Evolutionary conservation across 2,113 vertebrate species (phyloP), one percentile per base, ranked within the genome.

Genomic region (Xiphorhynchus elegans): DNA sequence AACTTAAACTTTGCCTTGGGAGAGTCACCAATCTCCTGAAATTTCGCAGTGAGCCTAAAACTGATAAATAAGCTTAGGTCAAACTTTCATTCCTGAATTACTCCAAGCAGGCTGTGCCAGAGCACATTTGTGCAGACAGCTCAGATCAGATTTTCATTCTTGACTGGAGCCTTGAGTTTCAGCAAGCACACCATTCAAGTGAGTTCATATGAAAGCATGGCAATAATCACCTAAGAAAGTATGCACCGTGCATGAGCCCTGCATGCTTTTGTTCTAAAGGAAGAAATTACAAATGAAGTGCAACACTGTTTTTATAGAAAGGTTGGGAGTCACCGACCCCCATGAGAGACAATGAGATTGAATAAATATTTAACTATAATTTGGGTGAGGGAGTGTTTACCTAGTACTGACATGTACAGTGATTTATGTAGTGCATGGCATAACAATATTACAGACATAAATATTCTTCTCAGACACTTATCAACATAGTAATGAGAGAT

Each of bases 401-500:
- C 55, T 67, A 37, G 25, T 92, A 69, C 72, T 80, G 93, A 90
- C 86, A 90, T 7, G 8, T 76, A 31, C 29, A 74, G 63, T 84
- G 76, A 95, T 86, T 86, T 83, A 86, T 69, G 17, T 28, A 77
- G 50, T 50, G 37, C 42, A 33, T 21, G 46, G 72, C 42, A 59
- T 74, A 92, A 86, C 35, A 93, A 88, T n/a, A 84, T 15, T 20
- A 21, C 49, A 85, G 63, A 31, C 69, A 90, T 93, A 95, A 94
- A 95, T 97, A 93, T 92, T 75, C 76, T 86, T 89, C 55, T 90
- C 79, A 84, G 88, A 83, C 72, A 74, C 28, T 96, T 92, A 92
- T 17, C 88, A 95, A 59, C 95, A 96, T 81, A 90, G 83, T 72
- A 95, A 44, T 77, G 60, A 74, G 46, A 70, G 93, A 89, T 90